Conservation (phyloP, 2,888 invertebrate species). For the Mesochorus sp. region DNA sequence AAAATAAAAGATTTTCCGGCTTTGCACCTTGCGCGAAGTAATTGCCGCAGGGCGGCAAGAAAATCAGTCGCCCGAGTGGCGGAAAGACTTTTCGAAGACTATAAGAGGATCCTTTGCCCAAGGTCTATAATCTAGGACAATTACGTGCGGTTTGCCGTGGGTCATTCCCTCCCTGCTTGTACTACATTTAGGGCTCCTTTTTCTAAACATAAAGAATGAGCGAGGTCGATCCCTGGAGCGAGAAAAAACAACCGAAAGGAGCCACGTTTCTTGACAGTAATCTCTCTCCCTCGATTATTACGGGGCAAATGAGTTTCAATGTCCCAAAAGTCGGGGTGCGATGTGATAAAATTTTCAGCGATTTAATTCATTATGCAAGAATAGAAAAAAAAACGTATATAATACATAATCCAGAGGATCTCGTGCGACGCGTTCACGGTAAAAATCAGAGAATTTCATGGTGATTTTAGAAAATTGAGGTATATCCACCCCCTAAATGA, state of each 20-base stretch:
- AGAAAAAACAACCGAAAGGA: constrained; percentile 26
- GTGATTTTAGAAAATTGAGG: constrained; percentile 70
- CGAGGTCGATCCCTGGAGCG: constrained; percentile 9
- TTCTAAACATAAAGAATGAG: not conserved
- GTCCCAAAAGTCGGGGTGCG: not conserved
- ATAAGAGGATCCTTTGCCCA: constrained; percentile 49
- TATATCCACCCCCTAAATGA: constrained; percentile 55
- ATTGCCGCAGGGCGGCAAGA: constrained; percentile 68
- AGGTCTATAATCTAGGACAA: constrained; percentile 76
- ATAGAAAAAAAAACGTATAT: not conserved
- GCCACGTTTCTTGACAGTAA: constrained; percentile 30
- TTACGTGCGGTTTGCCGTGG: constrained; percentile 68
- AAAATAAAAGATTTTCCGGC: constrained; percentile 72
- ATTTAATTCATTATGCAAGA: constrained; percentile 16
- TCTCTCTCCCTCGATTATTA: not conserved
- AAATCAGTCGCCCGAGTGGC: constrained; percentile 47
- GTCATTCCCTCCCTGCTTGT: constrained; percentile 34
- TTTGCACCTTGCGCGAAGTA: constrained; percentile 78
- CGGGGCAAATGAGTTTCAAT: not conserved
- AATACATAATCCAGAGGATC: constrained; percentile 8
- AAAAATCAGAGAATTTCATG: constrained; percentile 65
- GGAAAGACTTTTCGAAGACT: constrained; percentile 27
- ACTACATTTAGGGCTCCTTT: constrained; percentile 19
- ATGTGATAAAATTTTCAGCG: constrained; percentile 3
- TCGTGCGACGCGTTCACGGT: constrained; percentile 23